Percentiles rank a stretch among this genome's conserved stretches.
These are phyloP conservation scores for Chromoteleia sp. DNA, from an alignment of 2,888 invertebrate species.

Conservation along the genomic window DNA sequence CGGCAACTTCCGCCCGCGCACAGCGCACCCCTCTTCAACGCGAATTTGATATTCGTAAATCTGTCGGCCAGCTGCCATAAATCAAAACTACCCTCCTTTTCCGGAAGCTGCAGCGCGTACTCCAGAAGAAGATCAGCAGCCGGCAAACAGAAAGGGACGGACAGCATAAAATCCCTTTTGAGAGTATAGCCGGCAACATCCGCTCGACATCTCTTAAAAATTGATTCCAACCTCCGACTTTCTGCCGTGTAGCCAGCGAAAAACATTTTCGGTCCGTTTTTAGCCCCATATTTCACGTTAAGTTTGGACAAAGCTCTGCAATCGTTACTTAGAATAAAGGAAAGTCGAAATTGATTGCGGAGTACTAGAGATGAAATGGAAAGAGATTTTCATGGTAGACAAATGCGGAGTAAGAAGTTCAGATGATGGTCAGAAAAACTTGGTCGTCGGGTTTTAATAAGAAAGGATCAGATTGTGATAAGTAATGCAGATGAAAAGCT, in stretches of 20 bases:
- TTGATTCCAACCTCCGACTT: constrained; percentile 76
- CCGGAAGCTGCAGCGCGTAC: constrained; percentile 58
- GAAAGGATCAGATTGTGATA: no score
- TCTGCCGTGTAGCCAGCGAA: constrained; percentile 26
- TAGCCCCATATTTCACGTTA: constrained; percentile 41
- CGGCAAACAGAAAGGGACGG: constrained; percentile 64
- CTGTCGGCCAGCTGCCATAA: constrained; percentile 83
- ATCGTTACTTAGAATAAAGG: constrained; percentile 11
- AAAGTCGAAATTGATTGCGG: constrained; percentile 4
- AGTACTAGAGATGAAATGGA: not conserved
- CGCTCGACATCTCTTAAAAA: constrained; percentile 82
- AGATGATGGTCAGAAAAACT: no score
- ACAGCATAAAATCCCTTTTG: constrained; percentile 68
- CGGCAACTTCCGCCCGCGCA: constrained; percentile 63
- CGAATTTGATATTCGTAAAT: constrained; percentile 84
- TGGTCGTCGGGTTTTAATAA: no score
- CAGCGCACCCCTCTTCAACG: constrained; percentile 77
- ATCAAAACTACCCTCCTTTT: constrained; percentile 82
- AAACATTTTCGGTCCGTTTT: constrained; percentile 32
- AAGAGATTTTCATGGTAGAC: no score
- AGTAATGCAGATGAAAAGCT: no score
- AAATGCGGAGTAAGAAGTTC: no score
- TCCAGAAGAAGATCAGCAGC: constrained; percentile 53
- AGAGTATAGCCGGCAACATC: constrained; percentile 78
- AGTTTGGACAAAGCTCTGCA: constrained; percentile 29